These are phyloP conservation scores for Gasteruption jaculator DNA, from an alignment of 2,888 invertebrate genomes.

Conservation along the genomic window DNA sequence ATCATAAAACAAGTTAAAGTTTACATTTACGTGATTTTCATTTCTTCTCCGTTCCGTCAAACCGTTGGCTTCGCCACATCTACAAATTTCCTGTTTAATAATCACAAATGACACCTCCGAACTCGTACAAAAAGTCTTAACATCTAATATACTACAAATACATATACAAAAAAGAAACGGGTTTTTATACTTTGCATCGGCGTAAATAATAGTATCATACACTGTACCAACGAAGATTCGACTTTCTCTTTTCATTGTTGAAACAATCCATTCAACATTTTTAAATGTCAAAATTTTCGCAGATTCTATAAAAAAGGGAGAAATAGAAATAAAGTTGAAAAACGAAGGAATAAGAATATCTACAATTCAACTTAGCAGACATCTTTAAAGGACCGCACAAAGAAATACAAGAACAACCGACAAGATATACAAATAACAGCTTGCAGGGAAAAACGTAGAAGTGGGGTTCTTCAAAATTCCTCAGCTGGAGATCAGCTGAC, in stretches of 20 bases:
- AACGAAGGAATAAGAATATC: slow-evolving; percentile 8
- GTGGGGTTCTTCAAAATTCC: too few relatives aligned
- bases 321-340: slow-evolving; percentile 7
- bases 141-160: slow-evolving; percentile 46
- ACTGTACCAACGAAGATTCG: too few relatives aligned
- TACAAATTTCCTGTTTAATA: neutral
- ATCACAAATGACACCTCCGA: slow-evolving; percentile 9
- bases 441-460: too few relatives aligned
- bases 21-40: too few relatives aligned
- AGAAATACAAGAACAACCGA: too few relatives aligned
- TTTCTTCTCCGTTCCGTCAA: too few relatives aligned
- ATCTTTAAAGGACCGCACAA: neutral
- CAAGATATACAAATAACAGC: too few relatives aligned
- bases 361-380: neutral
- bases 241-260: too few relatives aligned
- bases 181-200: slow-evolving; percentile 31
- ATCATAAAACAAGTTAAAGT: too few relatives aligned
- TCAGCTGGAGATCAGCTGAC: slow-evolving; percentile 20
- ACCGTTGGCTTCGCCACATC: too few relatives aligned
- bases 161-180: slow-evolving; percentile 44
- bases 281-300: neutral
- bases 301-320: slow-evolving; percentile 1
- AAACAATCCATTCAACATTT: too few relatives aligned
- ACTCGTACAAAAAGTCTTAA: slow-evolving; percentile 37
- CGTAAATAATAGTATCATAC: slow-evolving; percentile 29